A percentile compares a stretch with the other conserved stretches of the same genome.
These are phyloP conservation scores for Petrocephalus zakoni DNA, from an alignment of 2,113 vertebrate genomes.

Conservation along the genomic window DNA sequence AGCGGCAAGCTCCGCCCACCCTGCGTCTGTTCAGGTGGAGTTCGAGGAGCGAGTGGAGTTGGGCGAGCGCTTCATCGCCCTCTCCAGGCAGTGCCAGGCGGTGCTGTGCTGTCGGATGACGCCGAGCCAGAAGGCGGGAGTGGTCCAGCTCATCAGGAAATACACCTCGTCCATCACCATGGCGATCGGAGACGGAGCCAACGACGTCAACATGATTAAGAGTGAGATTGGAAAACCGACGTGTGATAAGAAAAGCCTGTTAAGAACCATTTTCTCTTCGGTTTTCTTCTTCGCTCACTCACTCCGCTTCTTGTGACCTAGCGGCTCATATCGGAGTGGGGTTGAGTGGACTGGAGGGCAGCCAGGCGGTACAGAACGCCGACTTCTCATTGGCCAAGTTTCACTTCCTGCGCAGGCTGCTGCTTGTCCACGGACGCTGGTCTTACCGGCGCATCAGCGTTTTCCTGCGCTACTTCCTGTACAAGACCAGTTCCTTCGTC, in stretches of 20 bases:
- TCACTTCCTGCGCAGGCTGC: constrained; percentile 70
- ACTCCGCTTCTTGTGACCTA: constrained; percentile 32
- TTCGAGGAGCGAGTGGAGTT: constrained; percentile 40
- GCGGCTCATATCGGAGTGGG: constrained; percentile 86
- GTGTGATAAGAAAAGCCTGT: not conserved
- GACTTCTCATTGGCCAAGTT: constrained; percentile 84
- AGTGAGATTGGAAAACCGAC: constrained; percentile 60
- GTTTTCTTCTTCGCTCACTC: too few relatives aligned
- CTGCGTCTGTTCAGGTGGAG: constrained; percentile 44
- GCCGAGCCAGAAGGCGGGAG: constrained; percentile 80
- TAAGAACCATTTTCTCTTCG: not conserved
- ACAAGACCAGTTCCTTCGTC: constrained; percentile 78
- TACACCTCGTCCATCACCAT: constrained; percentile 69
- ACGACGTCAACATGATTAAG: constrained; percentile 95
- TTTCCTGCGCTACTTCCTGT: constrained; percentile 83
- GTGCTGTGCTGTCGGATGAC: constrained; percentile 91
- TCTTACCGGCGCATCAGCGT: constrained; percentile 75
- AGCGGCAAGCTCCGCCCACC: not conserved
- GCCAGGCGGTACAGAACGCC: constrained; percentile 81
- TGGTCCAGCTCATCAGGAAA: constrained; percentile 75
- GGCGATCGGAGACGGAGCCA: constrained; percentile 87
- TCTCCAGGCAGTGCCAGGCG: constrained; percentile 74
- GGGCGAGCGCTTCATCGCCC: constrained; percentile 64
- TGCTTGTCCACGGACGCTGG: constrained; percentile 87
- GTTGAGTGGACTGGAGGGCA: constrained; percentile 76